A percentile compares a stretch with the other conserved stretches of the same genome.
These are phyloP conservation scores for Scarus forsteni DNA, from an alignment of 2,797 vertebrate genomes.

Conservation along the genomic window DNA sequence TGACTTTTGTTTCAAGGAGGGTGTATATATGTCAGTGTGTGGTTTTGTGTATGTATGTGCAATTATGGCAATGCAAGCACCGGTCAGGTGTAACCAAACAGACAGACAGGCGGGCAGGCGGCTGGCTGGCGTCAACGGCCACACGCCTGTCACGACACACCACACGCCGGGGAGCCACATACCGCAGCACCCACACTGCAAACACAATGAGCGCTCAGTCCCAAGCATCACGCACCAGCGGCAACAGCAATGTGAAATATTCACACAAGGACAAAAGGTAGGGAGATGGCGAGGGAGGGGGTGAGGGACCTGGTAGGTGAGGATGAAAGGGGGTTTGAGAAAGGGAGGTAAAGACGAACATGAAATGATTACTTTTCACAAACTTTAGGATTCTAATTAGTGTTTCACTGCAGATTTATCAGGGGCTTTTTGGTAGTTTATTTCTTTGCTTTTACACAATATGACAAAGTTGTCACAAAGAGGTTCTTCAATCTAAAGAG, in stretches of 20 bases:
- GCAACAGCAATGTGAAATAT: conserved; percentile 88
- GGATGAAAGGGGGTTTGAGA: conserved; percentile 53
- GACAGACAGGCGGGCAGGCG: conserved; percentile 73
- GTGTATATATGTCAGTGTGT: neutral
- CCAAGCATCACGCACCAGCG: conserved; percentile 83
- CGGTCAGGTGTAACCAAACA: conserved; percentile 84
- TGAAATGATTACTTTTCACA: conserved; percentile 13
- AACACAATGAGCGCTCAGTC: conserved; percentile 86
- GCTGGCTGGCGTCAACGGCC: conserved; percentile 85
- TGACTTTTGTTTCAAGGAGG: conserved; percentile 12
- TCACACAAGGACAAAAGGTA: conserved; percentile 84
- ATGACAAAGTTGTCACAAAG: too few species aligned
- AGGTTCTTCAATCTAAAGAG: too few species aligned
- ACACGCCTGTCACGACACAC: conserved; percentile 83
- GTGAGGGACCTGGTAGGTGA: conserved; percentile 50
- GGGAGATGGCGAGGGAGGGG: conserved; percentile 36
- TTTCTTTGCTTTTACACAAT: too few species aligned
- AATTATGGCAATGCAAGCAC: conserved; percentile 60
- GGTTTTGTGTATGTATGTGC: conserved; percentile 21
- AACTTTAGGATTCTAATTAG: conserved; percentile 7
- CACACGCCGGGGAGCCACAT: conserved; percentile 81
- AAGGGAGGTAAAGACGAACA: conserved; percentile 19
- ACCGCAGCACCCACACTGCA: conserved; percentile 83
- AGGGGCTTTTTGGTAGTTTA: too few species aligned
- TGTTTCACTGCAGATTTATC: neutral